Conservation (phyloP, 1,140 invertebrate genomes). For the Heliconius hermathena region DNA sequence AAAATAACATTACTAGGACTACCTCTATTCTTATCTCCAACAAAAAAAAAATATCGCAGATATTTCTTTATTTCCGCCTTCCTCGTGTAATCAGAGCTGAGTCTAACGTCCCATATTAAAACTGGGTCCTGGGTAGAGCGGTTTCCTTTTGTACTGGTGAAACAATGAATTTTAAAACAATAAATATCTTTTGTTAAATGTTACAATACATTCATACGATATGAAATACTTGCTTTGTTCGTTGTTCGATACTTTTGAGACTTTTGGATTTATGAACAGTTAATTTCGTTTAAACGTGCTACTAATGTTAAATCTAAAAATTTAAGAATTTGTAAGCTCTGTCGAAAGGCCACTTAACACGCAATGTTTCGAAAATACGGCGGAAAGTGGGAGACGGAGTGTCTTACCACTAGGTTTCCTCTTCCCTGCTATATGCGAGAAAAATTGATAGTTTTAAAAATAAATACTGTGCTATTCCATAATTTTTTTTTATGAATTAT, state of each 20-base stretch:
- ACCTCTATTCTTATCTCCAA: background rate
- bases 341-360: too few species aligned
- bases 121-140: slow-evolving; percentile 12
- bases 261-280: background rate
- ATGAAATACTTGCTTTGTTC: slow-evolving; percentile 20
- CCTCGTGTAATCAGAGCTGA: slow-evolving; percentile 25
- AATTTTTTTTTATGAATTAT: too few species aligned
- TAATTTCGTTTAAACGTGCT: background rate
- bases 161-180: slow-evolving; percentile 36
- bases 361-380: too few species aligned
- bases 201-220: slow-evolving; percentile 19
- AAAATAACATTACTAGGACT: too few species aligned
- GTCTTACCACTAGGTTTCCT: too few species aligned
- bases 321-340: background rate
- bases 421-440: too few species aligned
- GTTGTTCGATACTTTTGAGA: background rate
- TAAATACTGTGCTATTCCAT: too few species aligned
- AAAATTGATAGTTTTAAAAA: too few species aligned
- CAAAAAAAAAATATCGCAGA: too few species aligned
- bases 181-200: slow-evolving; percentile 32
- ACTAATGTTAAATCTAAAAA: background rate
- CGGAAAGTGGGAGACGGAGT: too few species aligned
- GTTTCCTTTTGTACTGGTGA: slow-evolving; percentile 34
- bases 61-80: slow-evolving; percentile 5
- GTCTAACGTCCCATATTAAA: slow-evolving; percentile 37